These are phyloP conservation scores for Craniophora ligustri DNA, from an alignment of 2,888 invertebrate species.

Conservation along the genomic window DNA sequence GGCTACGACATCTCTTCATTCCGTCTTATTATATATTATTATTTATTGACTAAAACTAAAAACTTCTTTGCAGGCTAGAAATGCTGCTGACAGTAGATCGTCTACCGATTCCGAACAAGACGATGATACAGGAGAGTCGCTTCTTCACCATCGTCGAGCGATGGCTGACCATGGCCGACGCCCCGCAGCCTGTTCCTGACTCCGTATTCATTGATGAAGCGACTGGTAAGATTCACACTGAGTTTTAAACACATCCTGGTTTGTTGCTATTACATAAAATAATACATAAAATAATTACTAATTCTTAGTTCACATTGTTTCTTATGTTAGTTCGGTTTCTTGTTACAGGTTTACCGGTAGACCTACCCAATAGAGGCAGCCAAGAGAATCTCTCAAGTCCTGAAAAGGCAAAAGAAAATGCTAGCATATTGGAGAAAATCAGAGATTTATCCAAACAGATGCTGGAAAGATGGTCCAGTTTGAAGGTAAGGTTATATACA, in stretches of 20 bases:
- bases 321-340: background rate
- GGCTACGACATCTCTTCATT: too few species aligned
- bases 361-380: conserved; percentile 65
- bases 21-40: too few species aligned
- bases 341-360: conserved; percentile 76
- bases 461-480: conserved; percentile 92
- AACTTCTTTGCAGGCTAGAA: conserved; percentile 88
- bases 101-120: conserved; percentile 97
- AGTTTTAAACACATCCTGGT: too few species aligned
- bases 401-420: conserved; percentile 74
- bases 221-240: conserved; percentile 68
- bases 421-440: conserved; percentile 82
- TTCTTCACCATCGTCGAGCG: conserved; percentile 95
- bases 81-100: conserved; percentile 94
- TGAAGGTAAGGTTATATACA: conserved; percentile 79
- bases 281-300: too few species aligned
- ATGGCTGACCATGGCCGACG: conserved; percentile 90
- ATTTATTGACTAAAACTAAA: too few species aligned
- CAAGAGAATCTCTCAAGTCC: conserved; percentile 61
- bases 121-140: conserved; percentile 97
- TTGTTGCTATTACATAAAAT: too few species aligned
- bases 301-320: too few species aligned
- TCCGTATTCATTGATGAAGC: conserved; percentile 77
- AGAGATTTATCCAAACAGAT: conserved; percentile 90
- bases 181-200: conserved; percentile 52